These are phyloP conservation scores for Platycercus adscitus DNA, from an alignment of 2,113 vertebrate genomes.

Conservation along the genomic window DNA sequence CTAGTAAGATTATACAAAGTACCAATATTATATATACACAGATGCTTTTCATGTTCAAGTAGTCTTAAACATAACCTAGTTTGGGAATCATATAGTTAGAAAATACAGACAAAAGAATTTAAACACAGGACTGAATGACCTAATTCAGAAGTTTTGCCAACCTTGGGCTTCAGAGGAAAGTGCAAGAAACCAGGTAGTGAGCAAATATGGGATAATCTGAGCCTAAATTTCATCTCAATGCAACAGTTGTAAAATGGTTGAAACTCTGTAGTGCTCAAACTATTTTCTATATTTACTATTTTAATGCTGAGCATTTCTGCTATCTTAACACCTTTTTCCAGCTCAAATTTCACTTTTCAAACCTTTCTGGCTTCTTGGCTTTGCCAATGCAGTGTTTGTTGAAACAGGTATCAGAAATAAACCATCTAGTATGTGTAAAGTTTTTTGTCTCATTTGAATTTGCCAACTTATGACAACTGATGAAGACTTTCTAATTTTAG, in stretches of 20 bases:
- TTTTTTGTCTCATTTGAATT: not conserved
- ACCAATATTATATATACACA: not conserved
- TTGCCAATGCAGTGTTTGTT: not conserved
- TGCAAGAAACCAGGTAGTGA: not conserved
- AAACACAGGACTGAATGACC: not conserved
- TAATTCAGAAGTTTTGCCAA: not conserved
- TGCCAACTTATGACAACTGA: not conserved
- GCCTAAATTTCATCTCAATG: not conserved
- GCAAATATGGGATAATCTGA: not conserved
- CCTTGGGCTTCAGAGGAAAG: not conserved
- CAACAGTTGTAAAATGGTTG: not conserved
- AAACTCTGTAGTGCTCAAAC: not conserved
- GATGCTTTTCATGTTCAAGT: not conserved
- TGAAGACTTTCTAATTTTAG: not conserved
- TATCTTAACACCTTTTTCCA: accelerated
- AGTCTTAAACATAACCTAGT: not conserved
- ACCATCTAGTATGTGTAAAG: not conserved
- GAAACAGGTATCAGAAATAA: not conserved
- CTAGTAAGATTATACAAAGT: not conserved
- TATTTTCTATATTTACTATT: not conserved
- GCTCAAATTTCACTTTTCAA: not conserved
- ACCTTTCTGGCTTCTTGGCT: not conserved
- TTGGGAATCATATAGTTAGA: not conserved
- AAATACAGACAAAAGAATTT: not conserved
- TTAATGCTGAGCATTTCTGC: not conserved